Evolutionary conservation across 2,888 invertebrate genomes (phyloP).

Genomic region (Ophraella communa): DNA sequence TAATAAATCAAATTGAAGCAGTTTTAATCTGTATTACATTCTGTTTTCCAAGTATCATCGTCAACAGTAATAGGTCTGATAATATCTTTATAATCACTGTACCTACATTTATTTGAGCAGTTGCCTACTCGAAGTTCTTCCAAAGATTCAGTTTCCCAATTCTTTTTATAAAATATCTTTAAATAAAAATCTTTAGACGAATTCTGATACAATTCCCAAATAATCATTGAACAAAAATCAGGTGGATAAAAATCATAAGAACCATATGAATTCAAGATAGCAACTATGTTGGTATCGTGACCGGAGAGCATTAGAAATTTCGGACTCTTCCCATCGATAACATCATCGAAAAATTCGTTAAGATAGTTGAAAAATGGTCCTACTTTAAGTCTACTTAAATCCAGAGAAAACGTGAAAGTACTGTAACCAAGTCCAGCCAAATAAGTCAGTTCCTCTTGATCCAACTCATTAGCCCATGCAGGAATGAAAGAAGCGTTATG

Average conservation of each 20-base stretch:
- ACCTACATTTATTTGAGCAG: conserved; percentile 2
- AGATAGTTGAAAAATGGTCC: conserved; percentile 76
- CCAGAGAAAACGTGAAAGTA: conserved; percentile 63
- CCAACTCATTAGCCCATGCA: conserved; percentile 16
- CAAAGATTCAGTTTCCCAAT: conserved; percentile 41
- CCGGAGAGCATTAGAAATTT: conserved; percentile 78
- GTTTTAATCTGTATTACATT: neutral
- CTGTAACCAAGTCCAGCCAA: conserved; percentile 68
- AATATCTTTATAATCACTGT: neutral
- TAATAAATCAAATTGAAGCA: neutral
- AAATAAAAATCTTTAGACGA: conserved; percentile 45
- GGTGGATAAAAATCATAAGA: conserved; percentile 73
- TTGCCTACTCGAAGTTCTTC: neutral
- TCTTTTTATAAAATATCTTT: conserved; percentile 70
- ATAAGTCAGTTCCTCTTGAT: conserved; percentile 58
- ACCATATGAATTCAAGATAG: conserved; percentile 72
- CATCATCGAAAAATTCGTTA: conserved; percentile 65
- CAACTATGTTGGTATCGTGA: conserved; percentile 82
- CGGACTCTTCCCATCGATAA: conserved; percentile 45
- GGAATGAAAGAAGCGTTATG: conserved; percentile 28
- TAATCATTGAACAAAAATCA: conserved; percentile 70
- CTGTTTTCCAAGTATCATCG: neutral
- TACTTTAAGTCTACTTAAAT: conserved; percentile 65
- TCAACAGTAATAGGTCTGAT: conserved; percentile 3
- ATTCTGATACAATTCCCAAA: conserved; percentile 70